Evolutionary conservation across 2,888 invertebrate species (phyloP), one percentile per base, ranked within the genome.

Genomic region (Stenichneumon culpator): DNA sequence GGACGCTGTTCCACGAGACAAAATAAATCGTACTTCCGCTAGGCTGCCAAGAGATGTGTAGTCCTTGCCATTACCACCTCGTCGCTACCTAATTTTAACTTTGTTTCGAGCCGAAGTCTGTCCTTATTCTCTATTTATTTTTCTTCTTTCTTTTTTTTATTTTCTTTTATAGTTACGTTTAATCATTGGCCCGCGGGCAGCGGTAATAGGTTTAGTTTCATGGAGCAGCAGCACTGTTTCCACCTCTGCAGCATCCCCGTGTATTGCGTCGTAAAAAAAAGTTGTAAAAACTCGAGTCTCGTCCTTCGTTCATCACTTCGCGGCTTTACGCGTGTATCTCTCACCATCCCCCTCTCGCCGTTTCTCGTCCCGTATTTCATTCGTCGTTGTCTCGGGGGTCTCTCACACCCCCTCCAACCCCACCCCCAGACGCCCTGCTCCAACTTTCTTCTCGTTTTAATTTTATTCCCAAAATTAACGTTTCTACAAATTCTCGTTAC

Each of bases 171-270:
- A 91, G 92, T 90, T 90, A 82, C 90, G 89, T 93, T 92, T 93
- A 93, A 93, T 93, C 93, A 93, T 91, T 88, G 90, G 87, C 87
- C 88, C 89, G 89, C 90, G 90, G 89, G 89, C 86, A 80, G 77
- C 79, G 89, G 91, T 93, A 93, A 94, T 93, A 93, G 93, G 93
- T 93, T 94, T 93, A 93, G 93, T 93, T 93, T 88, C 88, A 85
- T 78, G 87, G 88, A 86, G 88, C 50, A 75, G 52, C 22, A 6
- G 70, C 73, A 39, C 57, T 70, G 54, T 67, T 57, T 50, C 74
- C 36, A 63, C 87, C 57, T 19, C 88, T 84, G 85, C 88, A 83
- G 88, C 88, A 28, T 88, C 74, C 91, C 88, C 89, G 90, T 91
- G 90, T 92, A 93, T 92, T 90, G 91, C 90, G 89, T 92, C 93